Evolutionary conservation across 2,797 vertebrate genomes (phyloP), one percentile per base, ranked within the genome.

Genomic region (Carcharodon carcharias): DNA sequence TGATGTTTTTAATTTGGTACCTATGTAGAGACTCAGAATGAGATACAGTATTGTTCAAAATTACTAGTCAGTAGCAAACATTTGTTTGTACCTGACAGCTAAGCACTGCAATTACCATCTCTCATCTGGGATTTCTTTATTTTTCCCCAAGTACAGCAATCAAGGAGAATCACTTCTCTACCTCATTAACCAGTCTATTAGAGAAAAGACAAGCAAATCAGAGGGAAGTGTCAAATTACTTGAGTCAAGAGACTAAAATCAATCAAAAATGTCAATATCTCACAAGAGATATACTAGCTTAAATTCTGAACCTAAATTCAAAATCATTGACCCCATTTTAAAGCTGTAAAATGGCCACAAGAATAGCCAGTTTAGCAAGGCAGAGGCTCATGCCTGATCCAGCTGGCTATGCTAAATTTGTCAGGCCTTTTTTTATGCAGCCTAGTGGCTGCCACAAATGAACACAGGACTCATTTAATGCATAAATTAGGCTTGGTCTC

Each of bases 161-260:
- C 94, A 95, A 77, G 91, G 63, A 65, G 58, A 95, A 71, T 50
- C 31, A 95, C 69, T 95, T 77, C 94, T 65, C 94, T 95, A 95
- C 94, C 67, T 95, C 67, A 95, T 77, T 95, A 95, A 95, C 94
- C 94, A 95, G 94, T 95, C 54, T n/a, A 77, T 95, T 95, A 95
- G 94, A 95, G 93, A 95, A 71, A 58, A 73, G 94, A 95, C 67
- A 95, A 73, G 94, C 50, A 77, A 56, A 71, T 95, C 91, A 93
- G 91, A 67, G 91, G 50, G 69, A 95, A 56, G 94, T 56, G 94
- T 95, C 94, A 95, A 95, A 95, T 95, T 95, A 95, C 67, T 50
- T 93, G 69, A 95, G 69, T 56, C 69, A 95, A 56, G 94, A 56
- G 28, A 73, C 73, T 77, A 35, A 71, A 95, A 77, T 95, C 94